phyloP scores from a whole-genome alignment of 2,888 invertebrate species.

The Spilarctia lutea region DNA sequence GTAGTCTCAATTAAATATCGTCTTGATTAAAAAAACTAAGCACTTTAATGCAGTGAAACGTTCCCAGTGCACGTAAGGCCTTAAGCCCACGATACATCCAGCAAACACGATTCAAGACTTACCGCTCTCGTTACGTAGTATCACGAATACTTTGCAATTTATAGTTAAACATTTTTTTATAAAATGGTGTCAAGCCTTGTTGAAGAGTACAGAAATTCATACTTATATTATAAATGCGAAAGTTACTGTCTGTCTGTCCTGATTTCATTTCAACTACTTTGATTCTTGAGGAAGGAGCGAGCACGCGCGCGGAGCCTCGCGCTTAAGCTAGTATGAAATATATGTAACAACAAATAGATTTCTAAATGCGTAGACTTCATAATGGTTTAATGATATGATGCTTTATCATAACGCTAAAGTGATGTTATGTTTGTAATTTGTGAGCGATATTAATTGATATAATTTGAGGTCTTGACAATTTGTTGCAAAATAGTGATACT shows the following conservation, averaged over 20 bases:
- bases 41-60: background rate
- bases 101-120: background rate
- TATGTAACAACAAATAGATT: background rate
- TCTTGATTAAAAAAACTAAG: background rate
- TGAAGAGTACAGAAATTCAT: background rate
- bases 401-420: background rate
- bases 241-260: too few relatives aligned
- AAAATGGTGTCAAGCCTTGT: background rate
- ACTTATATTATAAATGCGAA: too few relatives aligned
- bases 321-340: too few relatives aligned
- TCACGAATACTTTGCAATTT: background rate
- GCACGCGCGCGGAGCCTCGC: too few relatives aligned
- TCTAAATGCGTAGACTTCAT: background rate
- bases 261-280: too few relatives aligned
- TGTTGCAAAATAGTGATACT: background rate
- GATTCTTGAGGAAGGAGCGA: too few relatives aligned
- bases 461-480: background rate
- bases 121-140: too few relatives aligned
- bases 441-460: background rate
- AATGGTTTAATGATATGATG: background rate
- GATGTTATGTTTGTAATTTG: background rate
- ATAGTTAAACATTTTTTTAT: background rate
- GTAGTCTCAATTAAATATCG: constrained; percentile 1
- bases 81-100: background rate
- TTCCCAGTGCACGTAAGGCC: background rate